Base-by-base conservation (phyloP, 2,888 invertebrate genomes). In the Caenorhabditis imperialis region DNA sequence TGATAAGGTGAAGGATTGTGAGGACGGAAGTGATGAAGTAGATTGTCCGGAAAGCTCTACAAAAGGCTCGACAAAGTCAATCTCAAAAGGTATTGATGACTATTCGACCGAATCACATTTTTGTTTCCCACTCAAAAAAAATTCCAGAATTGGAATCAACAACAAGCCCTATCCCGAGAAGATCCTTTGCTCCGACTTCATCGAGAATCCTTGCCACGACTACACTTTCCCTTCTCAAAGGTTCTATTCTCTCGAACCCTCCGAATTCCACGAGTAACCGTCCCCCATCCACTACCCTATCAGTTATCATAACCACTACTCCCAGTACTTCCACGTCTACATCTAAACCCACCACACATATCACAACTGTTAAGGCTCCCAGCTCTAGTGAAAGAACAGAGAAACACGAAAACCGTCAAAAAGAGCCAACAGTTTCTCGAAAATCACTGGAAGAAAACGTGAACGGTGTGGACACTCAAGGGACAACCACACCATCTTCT, bases 21-120 rank as follows among this genome's bases (percentile, higher is more conserved):
- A 23, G 0, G 57, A 40, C 23, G 55, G 42, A 8, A 58, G 58
- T 25, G 74, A 74, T 40, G 74, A 74, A 18, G 42, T 16, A 3
- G 38, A 63, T 27, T 74, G 74, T 27, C 40, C 25, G 0, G 50
- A 4, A 7, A 30, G 27, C 25, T n/a, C 20, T 1, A 25, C 45
- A 37, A 44, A 4, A n/a, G 1, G 16, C 16, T 7, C n/a, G 10
- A 5, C 37, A 2, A 54, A 23, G 27, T 22, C 40, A 12, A 40
- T n/a, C 45, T 25, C 18, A 54, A 27, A n/a, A 44, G 7, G 8
- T 35, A 23, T 33, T 42, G 27, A 4, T 45, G 18, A 8, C 44
- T 8, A 18, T 22, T 16, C 20, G n/a, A n/a, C n/a, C n/a, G n/a
- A n/a, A n/a, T n/a, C n/a, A n/a, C n/a, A n/a, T n/a, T n/a, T n/a